phyloP scores from a whole-genome alignment of 2,113 vertebrate species.

The Eptesicus fuscus region DNA sequence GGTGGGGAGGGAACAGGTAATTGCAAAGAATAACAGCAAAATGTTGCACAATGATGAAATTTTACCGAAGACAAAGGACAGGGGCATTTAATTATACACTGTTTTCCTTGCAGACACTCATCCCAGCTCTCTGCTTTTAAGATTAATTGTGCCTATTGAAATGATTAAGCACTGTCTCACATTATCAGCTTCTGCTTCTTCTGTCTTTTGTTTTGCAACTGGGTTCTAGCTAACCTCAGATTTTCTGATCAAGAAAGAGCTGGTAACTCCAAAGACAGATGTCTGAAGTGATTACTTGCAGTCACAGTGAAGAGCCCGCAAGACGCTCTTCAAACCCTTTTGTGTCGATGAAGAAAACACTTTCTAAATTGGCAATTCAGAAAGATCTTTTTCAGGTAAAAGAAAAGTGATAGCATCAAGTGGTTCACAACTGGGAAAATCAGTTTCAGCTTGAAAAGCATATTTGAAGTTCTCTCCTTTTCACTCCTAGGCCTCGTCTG shows the following conservation, averaged over 20 bases:
- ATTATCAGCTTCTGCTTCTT: not conserved
- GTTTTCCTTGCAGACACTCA: not conserved
- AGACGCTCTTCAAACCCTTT: not conserved
- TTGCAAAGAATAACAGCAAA: not conserved
- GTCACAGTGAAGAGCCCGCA: not conserved
- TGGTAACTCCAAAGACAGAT: not conserved
- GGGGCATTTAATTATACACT: not conserved
- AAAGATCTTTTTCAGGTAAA: not conserved
- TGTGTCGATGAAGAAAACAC: not conserved
- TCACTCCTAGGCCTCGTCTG: not conserved
- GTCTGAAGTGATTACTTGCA: not conserved
- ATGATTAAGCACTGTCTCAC: not conserved
- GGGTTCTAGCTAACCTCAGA: not conserved
- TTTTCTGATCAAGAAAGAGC: not conserved
- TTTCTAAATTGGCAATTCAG: not conserved
- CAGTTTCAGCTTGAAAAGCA: not conserved
- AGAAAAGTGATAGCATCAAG: not conserved
- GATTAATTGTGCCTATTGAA: not conserved
- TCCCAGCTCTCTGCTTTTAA: not conserved
- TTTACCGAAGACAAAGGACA: not conserved
- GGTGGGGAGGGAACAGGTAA: not conserved
- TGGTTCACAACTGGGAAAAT: not conserved
- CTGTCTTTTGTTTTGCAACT: not conserved
- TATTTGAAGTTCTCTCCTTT: not conserved
- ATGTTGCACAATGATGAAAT: not conserved